Evolutionary conservation across 92 coral and sea anemone species (phyloP), one percentile per base, ranked within the genome.

Genomic region (Porites lobata): DNA sequence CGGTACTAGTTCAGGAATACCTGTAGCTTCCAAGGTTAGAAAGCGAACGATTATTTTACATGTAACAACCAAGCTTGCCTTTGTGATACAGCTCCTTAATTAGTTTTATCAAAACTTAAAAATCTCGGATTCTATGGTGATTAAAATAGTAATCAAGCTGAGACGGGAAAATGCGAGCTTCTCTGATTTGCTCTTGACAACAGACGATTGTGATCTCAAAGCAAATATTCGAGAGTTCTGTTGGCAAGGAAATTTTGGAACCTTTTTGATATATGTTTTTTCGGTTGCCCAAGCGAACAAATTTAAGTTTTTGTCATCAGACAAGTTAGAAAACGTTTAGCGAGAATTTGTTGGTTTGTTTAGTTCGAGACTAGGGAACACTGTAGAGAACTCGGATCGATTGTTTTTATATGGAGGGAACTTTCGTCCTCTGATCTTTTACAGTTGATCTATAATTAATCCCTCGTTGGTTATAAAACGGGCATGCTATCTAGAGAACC

Each of bases 1-100:
- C 50, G 18, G 15, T 21, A 64, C 79, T 26, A 73, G 65, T 73
- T 83, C 87, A 20, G 66, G 80, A 22, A 72, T 83, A 19, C 87
- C 87, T 20, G 63, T 61, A 8, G 61, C 87, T 47, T 72, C 80
- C 4, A 83, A 73, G 87, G 87, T 83, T 53, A 73, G 87, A 69
- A 50, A 54, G 57, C 63, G 69, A 19, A 9, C 8, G 2, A 17
- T 32, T 24, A 9, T 9, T 54, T 54, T 13, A 13, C 4, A 56
- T 56, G 43, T 12, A 54, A 19, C 9, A 1, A 17, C 2, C 21
- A 11, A 8, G 32, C 14, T 20, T 51, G 24, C 50, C 47, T 81
- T 69, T 69, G n/a, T 38, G 69, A 57, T 53, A 32, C 7, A 19
- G 56, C 4, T 54, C 17, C 1, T 76, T 21, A 61, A 74, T 54